Conservation (phyloP, 2,797 vertebrate species). For the Neoniphon sammara region DNA sequence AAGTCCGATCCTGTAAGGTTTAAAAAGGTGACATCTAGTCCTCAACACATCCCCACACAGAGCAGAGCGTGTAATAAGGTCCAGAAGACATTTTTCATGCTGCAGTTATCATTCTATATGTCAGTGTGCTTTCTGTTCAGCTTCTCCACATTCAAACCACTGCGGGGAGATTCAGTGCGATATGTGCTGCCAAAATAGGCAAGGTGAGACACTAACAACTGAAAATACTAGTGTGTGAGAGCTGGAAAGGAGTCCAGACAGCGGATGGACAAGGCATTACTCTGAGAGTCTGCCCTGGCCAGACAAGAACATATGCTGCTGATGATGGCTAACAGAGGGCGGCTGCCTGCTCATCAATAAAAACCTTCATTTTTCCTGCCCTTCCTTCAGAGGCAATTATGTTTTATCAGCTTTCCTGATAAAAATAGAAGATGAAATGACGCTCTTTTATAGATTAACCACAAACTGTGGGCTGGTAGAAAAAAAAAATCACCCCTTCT, state of each 20-base stretch:
- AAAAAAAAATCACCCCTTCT: slow-evolving; percentile 86
- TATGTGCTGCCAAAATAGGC: slow-evolving; percentile 6
- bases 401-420: slow-evolving; percentile 95
- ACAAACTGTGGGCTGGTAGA: slow-evolving; percentile 89
- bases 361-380: slow-evolving; percentile 69
- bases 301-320: slow-evolving; percentile 77
- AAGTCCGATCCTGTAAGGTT: slow-evolving; percentile 92
- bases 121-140: neutral
- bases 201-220: neutral
- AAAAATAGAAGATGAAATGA: slow-evolving; percentile 99
- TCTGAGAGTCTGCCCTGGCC: slow-evolving; percentile 44
- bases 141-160: neutral
- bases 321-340: slow-evolving; percentile 68
- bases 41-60: slow-evolving; percentile 21
- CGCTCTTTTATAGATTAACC: slow-evolving; percentile 93
- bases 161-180: neutral
- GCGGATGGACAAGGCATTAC: slow-evolving; percentile 51
- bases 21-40: slow-evolving; percentile 9
- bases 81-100: neutral
- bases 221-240: slow-evolving; percentile 22
- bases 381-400: slow-evolving; percentile 84
- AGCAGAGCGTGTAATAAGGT: neutral
- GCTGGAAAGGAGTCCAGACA: neutral
- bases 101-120: neutral
- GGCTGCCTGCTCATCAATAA: slow-evolving; percentile 79